phyloP scores from a whole-genome alignment of 2,797 vertebrate genomes.

The Decapterus maruadsi region DNA sequence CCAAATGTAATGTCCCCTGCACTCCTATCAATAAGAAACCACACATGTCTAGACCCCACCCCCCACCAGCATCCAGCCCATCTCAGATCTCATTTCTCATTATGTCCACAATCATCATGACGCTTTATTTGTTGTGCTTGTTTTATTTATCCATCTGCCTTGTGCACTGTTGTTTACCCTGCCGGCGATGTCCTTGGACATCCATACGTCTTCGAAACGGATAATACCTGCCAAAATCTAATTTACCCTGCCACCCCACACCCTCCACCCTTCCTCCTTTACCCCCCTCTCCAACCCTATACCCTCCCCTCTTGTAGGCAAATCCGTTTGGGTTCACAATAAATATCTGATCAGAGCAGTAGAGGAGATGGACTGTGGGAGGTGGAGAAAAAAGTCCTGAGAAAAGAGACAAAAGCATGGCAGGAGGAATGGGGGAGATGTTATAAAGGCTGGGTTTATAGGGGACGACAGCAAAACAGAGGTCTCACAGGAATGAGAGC shows the following conservation, averaged over 20 bases:
- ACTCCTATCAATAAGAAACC: not conserved
- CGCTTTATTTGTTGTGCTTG: slow-evolving; percentile 46
- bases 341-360: slow-evolving; percentile 60
- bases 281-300: not conserved
- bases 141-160: slow-evolving; percentile 70
- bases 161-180: slow-evolving; percentile 81
- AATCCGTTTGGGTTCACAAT: slow-evolving; percentile 62
- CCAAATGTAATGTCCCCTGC: not conserved
- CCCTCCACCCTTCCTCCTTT: not conserved
- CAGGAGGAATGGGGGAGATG: not conserved
- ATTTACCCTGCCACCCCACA: slow-evolving; percentile 49
- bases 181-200: slow-evolving; percentile 74
- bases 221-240: slow-evolving; percentile 83
- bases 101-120: slow-evolving; percentile 14
- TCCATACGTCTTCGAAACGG: slow-evolving; percentile 78
- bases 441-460: slow-evolving; percentile 3
- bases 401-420: not conserved
- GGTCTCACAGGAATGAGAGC: slow-evolving; percentile 10
- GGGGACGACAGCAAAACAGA: not conserved
- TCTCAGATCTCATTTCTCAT: slow-evolving; percentile 33
- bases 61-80: not conserved
- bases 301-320: slow-evolving; percentile 58
- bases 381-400: not conserved
- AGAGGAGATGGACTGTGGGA: slow-evolving; percentile 38
- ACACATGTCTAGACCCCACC: not conserved